phyloP scores from a whole-genome alignment of 2,797 vertebrate species.

The Poecilia gillii region DNA sequence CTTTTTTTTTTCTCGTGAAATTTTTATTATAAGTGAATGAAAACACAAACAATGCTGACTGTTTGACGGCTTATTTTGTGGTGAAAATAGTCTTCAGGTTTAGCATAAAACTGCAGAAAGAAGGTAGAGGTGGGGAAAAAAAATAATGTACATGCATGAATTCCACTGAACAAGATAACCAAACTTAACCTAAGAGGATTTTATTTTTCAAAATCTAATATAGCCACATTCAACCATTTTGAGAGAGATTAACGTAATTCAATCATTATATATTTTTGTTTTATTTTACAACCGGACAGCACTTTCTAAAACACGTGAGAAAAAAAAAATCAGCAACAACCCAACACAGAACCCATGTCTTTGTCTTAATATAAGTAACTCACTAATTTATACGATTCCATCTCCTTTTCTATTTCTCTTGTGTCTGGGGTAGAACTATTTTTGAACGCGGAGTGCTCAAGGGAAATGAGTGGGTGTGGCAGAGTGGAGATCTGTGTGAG shows the following conservation, averaged over 20 bases:
- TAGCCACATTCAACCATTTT: background rate
- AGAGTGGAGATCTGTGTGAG: constrained; percentile 8
- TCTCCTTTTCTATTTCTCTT: background rate
- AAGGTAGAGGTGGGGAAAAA: background rate
- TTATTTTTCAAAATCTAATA: background rate
- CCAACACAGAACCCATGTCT: background rate
- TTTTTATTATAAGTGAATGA: background rate
- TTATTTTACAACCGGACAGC: background rate
- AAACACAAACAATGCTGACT: background rate
- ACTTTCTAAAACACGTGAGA: background rate
- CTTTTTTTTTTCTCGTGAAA: background rate
- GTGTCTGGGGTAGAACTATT: background rate
- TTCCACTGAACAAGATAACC: background rate
- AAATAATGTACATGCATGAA: background rate
- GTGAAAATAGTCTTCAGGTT: background rate
- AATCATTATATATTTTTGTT: background rate
- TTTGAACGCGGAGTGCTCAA: constrained; percentile 57
- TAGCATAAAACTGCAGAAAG: background rate
- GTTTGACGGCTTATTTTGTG: background rate
- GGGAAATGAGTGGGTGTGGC: constrained; percentile 42
- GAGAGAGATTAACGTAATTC: background rate
- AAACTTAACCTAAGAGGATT: background rate
- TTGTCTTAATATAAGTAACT: background rate
- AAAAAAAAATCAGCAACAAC: background rate
- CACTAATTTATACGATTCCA: background rate